These are phyloP conservation scores for Trematomus loennbergii DNA, from an alignment of 2,113 vertebrate species.

Conservation along the genomic window DNA sequence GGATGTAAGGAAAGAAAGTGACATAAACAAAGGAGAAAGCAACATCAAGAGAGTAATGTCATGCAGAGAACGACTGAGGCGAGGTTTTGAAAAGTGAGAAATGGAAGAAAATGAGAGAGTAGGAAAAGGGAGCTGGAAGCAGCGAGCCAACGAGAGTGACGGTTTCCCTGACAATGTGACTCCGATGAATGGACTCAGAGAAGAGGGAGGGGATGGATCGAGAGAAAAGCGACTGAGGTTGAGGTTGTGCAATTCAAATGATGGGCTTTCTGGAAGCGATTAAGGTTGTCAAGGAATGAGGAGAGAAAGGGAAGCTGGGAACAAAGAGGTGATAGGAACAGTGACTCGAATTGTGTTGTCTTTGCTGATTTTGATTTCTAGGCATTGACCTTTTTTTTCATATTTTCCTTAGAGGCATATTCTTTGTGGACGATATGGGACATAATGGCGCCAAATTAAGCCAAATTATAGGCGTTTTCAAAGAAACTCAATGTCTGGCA, in stretches of 20 bases:
- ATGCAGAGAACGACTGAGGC: constrained; percentile 31
- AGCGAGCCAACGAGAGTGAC: constrained; percentile 29
- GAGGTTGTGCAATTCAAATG: constrained; percentile 36
- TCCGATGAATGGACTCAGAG: constrained; percentile 35
- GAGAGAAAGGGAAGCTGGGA: neutral
- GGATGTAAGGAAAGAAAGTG: neutral
- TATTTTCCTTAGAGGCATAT: neutral
- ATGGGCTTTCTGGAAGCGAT: constrained; percentile 33
- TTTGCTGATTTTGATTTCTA: neutral
- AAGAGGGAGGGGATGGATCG: constrained; percentile 1
- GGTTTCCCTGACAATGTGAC: constrained; percentile 35
- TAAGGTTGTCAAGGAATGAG: constrained; percentile 15
- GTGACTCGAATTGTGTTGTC: neutral
- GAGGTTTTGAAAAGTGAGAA: constrained; percentile 36
- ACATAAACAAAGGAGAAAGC: constrained; percentile 17
- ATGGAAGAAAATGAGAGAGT: constrained; percentile 18
- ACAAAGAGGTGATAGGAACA: constrained; percentile 5
- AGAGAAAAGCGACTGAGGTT: neutral
- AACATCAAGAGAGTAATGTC: neutral
- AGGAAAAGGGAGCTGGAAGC: constrained; percentile 11
- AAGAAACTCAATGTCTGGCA: too few relatives aligned
- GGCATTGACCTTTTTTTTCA: too few relatives aligned
- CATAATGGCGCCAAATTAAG: neutral
- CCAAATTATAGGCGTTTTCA: too few relatives aligned
- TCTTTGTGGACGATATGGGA: neutral